These are phyloP conservation scores for Coelopa pilipes DNA, from an alignment of 2,888 invertebrate species.

Conservation along the genomic window DNA sequence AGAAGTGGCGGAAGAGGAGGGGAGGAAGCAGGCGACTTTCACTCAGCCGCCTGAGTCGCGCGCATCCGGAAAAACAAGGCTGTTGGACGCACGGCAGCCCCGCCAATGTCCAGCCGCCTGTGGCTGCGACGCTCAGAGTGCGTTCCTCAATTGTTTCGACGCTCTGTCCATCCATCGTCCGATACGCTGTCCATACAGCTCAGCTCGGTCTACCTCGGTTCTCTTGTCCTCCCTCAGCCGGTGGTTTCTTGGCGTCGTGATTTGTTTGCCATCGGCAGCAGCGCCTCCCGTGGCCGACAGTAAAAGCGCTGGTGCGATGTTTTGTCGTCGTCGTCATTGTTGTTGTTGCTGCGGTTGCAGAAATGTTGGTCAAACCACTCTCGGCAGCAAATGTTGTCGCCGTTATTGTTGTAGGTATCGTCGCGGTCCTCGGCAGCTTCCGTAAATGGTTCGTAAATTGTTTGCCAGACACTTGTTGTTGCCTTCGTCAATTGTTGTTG, in stretches of 20 bases:
- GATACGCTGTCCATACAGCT: not conserved
- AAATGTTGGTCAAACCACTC: constrained; percentile 7
- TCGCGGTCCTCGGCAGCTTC: constrained; percentile 18
- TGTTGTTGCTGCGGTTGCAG: not conserved
- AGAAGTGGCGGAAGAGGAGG: no score
- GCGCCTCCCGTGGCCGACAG: constrained; percentile 14
- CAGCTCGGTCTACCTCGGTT: not conserved
- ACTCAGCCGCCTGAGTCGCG: constrained; percentile 38
- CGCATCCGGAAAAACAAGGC: constrained; percentile 29
- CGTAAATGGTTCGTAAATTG: constrained; percentile 15
- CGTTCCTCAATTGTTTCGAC: not conserved
- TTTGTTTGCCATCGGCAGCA: constrained; percentile 14
- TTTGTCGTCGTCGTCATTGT: not conserved
- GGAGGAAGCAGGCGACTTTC: constrained; percentile 39
- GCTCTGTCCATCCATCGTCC: constrained; percentile 11
- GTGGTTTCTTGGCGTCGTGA: not conserved
- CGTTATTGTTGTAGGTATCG: not conserved
- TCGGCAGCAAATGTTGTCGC: not conserved
- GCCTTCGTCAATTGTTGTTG: no score
- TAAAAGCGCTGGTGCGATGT: not conserved
- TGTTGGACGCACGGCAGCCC: not conserved
- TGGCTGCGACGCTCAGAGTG: constrained; percentile 5
- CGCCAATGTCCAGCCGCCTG: not conserved
- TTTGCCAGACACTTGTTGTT: constrained; percentile 2
- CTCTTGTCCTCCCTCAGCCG: not conserved